Evolutionary conservation across 2,888 invertebrate species (phyloP), one percentile per base, ranked within the genome.

Genomic region (Drymonia ruficornis): DNA sequence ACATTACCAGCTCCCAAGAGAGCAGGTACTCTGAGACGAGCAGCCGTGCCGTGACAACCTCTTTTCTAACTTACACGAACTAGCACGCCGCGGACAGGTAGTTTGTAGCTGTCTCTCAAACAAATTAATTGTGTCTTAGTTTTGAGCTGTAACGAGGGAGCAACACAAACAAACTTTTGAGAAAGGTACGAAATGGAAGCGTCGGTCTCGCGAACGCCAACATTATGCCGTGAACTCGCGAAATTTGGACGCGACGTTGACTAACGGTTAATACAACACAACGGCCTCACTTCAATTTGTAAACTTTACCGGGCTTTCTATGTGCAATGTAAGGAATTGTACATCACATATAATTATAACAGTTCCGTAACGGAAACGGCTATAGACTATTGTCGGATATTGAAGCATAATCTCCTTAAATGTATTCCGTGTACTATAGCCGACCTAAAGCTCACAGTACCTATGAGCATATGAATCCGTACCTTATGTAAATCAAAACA

Each of bases 91-190:
- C 76, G 80, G 86, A 85, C 87, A 90, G 88, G 86, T 89, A 87
- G 86, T 91, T 90, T 87, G 89, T 87, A 85, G 83, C 87, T 88
- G 87, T 88, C 91, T 86, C 84, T 86, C 87, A 88, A 89, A 86
- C 83, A 89, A 91, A 90, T 90, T 90, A 91, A 90, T 90, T 89
- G 85, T 86, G 85, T 84, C 86, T 89, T 81, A 84, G 83, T 86
- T 88, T 84, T 83, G 84, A 87, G 82, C 79, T 71, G 87, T 84
- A 84, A 87, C 84, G 81, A 84, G 82, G 80, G 81, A 82, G 74
- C 72, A 80, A 81, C 83, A 83, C 80, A 71, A 86, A 85, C 81
- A 84, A 89, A 90, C 78, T 89, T 89, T 84, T 76, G 82, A 80
- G 79, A 72, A 81, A 84, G 84, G 84, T 83, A 82, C 78, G 70